Base-by-base conservation (phyloP, 2,888 invertebrate species). In the Argynnis bischoffii region DNA sequence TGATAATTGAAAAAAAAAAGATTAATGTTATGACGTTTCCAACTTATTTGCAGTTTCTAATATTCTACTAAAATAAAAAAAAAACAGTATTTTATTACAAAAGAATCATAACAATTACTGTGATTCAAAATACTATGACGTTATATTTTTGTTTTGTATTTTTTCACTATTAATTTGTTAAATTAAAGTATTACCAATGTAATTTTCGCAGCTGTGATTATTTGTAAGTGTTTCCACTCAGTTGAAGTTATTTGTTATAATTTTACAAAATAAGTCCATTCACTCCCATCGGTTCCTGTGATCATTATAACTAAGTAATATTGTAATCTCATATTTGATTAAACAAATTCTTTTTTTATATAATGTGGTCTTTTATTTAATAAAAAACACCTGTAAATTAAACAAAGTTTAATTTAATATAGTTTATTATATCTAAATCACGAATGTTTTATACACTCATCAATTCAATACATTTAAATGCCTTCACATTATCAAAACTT, bases 351-450 rank as follows among this genome's bases (percentile, higher is more conserved):
- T 21, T 57, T 57, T 57, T 51, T 56, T 21, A 35, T 26, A 35
- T 8, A 57, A 57, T 0, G 8, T 21, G 8, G 4, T n/a, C 14
- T 46, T 53, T 65, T 57, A 3, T 15, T 63, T n/a, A 2, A 13
- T 16, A 64, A 54, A 47, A 31, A n/a, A n/a, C n/a, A 65, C 1
- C 8, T 35, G 35, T 35, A 8, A 35, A 26, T 26, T 26, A 26
- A 53, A 57, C 0, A 53, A 14, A 3, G 11, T 6, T 35, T 15
- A 8, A 31, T 67, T 63, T 67, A 47, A 67, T 56, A 31, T 65
- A 48, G 64, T 70, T 67, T 63, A 67, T 70, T 67, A 67, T 67
- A 26, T 53, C 48, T 67, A 67, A 67, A 61, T 66, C 69, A 69
- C 66, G 63, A 63, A 57, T 57, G 55, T 57, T 63, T 65, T 63